Evolutionary conservation across 1,140 invertebrate genomes (phyloP).

Genomic region (Sitophilus oryzae): DNA sequence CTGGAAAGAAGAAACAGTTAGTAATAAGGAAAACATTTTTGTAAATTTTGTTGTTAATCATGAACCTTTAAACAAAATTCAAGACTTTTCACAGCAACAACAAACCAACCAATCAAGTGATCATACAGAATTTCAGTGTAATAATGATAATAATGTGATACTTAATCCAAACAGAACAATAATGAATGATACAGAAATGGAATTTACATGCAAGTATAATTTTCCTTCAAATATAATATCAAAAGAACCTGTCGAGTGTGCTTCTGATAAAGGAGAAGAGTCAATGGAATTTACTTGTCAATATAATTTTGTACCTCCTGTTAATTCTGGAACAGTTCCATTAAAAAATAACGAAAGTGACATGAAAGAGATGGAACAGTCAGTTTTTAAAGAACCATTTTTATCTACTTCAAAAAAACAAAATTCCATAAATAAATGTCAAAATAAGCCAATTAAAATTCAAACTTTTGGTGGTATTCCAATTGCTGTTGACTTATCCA

Average conservation of each 20-base stretch:
- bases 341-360: no score
- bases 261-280: neutral
- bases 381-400: no score
- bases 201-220: slow-evolving; percentile 2
- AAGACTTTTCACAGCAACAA: neutral
- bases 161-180: neutral
- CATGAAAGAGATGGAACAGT: no score
- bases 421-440: no score
- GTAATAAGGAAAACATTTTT: neutral
- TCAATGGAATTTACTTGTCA: slow-evolving; percentile 3
- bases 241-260: neutral
- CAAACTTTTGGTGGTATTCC: neutral
- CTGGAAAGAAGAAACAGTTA: neutral
- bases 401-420: no score
- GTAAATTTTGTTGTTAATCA: neutral
- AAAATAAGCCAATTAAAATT: neutral
- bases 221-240: neutral
- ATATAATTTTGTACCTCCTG: no score
- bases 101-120: neutral
- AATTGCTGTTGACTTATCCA: neutral
- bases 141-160: neutral
- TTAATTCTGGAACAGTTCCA: no score
- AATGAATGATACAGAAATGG: neutral
- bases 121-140: neutral
- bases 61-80: neutral